Conservation (phyloP, 92 coral and sea anemone genomes). For the Porites lobata region DNA sequence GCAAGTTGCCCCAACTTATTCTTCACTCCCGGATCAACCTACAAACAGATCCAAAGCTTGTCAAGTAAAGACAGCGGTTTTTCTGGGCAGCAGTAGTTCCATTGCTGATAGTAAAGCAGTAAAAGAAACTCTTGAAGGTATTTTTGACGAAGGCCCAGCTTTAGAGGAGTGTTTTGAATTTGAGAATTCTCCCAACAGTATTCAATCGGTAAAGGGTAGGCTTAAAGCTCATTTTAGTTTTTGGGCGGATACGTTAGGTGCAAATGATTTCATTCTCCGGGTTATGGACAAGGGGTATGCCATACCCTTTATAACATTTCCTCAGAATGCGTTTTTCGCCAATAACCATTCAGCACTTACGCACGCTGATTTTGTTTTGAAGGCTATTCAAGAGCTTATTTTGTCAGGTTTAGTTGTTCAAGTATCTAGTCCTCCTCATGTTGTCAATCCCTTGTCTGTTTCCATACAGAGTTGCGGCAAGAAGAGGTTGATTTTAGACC, state of each 20-base stretch:
- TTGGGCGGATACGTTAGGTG: neutral
- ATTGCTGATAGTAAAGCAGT: neutral
- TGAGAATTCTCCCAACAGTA: too few species aligned
- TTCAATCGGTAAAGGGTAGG: conserved; percentile 15
- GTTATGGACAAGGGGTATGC: neutral
- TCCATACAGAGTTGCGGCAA: too few species aligned
- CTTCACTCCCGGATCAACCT: neutral
- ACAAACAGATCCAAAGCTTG: neutral
- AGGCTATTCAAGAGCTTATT: too few species aligned
- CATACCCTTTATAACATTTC: conserved; percentile 22
- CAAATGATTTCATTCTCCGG: conserved; percentile 27
- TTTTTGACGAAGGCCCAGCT: neutral
- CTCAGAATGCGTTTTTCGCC: conserved; percentile 14
- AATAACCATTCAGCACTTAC: conserved; percentile 7
- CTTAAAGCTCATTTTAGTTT: conserved; percentile 18
- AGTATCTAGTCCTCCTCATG: too few species aligned
- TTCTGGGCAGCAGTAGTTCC: conserved; percentile 1
- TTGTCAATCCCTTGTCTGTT: too few species aligned
- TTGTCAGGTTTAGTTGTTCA: too few species aligned
- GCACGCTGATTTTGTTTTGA: conserved; percentile 38
- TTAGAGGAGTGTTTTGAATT: neutral
- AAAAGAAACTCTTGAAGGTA: neutral
- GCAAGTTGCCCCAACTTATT: neutral
- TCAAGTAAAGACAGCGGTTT: neutral
- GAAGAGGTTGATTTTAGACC: too few species aligned